A percentile compares a stretch with the other conserved stretches of the same genome.
Conservation (phyloP, 2,888 invertebrate genomes). For the Therioaphis trifolii region DNA sequence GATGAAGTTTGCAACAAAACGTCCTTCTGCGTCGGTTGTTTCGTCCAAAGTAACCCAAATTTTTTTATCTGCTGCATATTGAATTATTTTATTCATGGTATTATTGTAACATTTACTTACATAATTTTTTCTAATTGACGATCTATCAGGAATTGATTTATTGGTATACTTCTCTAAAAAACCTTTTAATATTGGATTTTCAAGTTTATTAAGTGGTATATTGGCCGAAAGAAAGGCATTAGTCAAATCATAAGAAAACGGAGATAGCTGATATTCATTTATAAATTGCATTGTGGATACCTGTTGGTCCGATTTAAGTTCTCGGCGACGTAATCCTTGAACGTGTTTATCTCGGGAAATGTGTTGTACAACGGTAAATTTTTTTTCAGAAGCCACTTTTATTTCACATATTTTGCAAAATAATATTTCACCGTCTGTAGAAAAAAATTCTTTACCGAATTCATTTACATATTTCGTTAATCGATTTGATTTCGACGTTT, state of each 20-base stretch:
- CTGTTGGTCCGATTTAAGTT: slow-evolving; percentile 14
- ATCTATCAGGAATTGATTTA: slow-evolving; percentile 32
- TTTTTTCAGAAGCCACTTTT: slow-evolving; percentile 29
- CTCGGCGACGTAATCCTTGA: background rate
- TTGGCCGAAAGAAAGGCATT: slow-evolving; percentile 12
- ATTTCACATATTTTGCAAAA: too few species aligned
- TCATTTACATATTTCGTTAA: too few species aligned
- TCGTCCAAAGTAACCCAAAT: too few species aligned
- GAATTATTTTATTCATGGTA: too few species aligned
- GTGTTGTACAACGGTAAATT: slow-evolving; percentile 30
- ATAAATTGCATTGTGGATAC: slow-evolving; percentile 2
- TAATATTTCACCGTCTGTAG: too few species aligned
- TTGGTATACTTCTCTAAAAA: slow-evolving; percentile 27
- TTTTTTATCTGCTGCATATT: too few species aligned
- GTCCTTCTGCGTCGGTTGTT: too few species aligned
- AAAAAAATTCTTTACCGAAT: too few species aligned
- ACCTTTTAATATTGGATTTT: slow-evolving; percentile 26
- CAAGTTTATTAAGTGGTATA: slow-evolving; percentile 20
- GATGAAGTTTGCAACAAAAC: too few species aligned
- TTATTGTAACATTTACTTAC: background rate
- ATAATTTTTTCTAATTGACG: slow-evolving; percentile 23
- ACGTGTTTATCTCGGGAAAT: slow-evolving; percentile 32
- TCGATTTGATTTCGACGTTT: too few species aligned
- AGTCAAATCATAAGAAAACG: slow-evolving; percentile 19
- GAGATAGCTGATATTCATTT: slow-evolving; percentile 12